Evolutionary conservation across 2,113 vertebrate genomes (phyloP).

Genomic region (Neodon shergylaensis): DNA sequence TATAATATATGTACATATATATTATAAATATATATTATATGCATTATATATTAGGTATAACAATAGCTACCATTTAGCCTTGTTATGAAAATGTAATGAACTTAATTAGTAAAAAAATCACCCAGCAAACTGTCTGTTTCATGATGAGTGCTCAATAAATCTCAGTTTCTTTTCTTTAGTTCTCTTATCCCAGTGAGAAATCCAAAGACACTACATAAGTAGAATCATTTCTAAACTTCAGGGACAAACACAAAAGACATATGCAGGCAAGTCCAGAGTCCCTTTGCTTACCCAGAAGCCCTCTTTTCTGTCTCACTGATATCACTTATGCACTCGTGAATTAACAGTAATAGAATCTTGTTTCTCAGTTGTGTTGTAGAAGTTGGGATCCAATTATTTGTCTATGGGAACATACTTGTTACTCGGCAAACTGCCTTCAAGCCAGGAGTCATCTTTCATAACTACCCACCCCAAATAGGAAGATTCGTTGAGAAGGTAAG

Average conservation of each 20-base stretch:
- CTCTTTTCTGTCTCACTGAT: not conserved
- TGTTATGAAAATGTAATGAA: not conserved
- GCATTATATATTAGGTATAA: not conserved
- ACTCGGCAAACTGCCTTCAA: slow-evolving; percentile 14
- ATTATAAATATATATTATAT: no score
- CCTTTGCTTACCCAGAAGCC: not conserved
- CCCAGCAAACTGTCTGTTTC: not conserved
- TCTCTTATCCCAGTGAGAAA: not conserved
- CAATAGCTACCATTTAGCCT: not conserved
- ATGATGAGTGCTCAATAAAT: not conserved
- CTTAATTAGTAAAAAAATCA: not conserved
- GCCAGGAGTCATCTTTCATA: not conserved
- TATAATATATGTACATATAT: not conserved
- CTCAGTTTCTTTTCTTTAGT: not conserved
- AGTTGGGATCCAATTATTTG: not conserved
- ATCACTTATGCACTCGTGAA: not conserved
- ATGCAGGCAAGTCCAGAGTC: not conserved
- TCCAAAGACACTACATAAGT: not conserved
- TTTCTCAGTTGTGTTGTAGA: not conserved
- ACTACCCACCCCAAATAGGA: not conserved
- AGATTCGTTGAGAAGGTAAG: slow-evolving; percentile 35
- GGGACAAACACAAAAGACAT: not conserved
- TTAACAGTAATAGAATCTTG: not conserved
- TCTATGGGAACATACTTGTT: not conserved
- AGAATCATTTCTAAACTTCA: not conserved